Evolutionary conservation across 2,113 vertebrate species (phyloP).

Genomic region (Syrmaticus mikado): DNA sequence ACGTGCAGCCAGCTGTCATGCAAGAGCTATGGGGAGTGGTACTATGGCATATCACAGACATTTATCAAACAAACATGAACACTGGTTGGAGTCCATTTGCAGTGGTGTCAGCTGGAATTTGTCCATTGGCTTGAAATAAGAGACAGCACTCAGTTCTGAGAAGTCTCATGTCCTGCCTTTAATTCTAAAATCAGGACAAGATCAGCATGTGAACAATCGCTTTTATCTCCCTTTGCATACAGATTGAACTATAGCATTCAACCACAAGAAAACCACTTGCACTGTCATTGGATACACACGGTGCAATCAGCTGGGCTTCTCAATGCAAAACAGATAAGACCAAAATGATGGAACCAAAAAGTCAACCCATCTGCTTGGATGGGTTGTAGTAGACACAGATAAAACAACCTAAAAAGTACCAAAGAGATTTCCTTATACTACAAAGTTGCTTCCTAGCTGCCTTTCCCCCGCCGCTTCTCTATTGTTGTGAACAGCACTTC

Average conservation of each 20-base stretch:
- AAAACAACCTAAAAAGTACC: not conserved
- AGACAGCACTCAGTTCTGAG: not conserved
- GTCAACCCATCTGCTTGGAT: not conserved
- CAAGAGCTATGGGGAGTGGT: not conserved
- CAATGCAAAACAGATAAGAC: not conserved
- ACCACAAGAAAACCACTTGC: not conserved
- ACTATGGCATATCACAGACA: not conserved
- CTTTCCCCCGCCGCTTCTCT: not conserved
- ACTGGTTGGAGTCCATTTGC: not conserved
- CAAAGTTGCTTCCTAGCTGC: not conserved
- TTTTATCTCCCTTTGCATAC: conserved; percentile 3
- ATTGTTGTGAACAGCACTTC: not conserved
- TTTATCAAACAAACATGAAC: not conserved
- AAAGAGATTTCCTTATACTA: not conserved
- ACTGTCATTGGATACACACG: not conserved
- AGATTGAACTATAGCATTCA: not conserved
- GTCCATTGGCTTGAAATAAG: not conserved
- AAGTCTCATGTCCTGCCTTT: not conserved
- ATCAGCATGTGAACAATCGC: not conserved
- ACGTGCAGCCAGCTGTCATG: not conserved
- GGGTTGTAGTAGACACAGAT: not conserved
- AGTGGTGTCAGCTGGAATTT: not conserved
- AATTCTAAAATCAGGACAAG: not conserved
- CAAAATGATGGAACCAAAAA: not conserved
- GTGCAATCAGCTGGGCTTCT: not conserved